These are phyloP conservation scores for Phalacrocorax pelagicus DNA, from an alignment of 2,113 vertebrate species.

Conservation along the genomic window DNA sequence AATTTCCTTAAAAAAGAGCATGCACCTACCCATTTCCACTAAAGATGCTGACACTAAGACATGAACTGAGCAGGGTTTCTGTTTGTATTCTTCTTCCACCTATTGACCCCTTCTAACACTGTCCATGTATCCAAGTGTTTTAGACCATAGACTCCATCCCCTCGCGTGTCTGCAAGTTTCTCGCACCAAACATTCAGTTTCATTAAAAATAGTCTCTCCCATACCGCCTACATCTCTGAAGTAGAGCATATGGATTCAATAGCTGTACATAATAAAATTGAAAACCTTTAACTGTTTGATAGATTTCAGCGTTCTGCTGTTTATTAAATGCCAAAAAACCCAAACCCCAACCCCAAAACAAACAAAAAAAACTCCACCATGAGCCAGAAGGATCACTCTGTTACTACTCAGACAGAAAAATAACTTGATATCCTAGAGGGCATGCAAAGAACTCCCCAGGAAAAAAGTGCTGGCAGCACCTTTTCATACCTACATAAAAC, in stretches of 20 bases:
- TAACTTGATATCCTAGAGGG: neutral
- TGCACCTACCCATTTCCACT: neutral
- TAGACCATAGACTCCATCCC: neutral
- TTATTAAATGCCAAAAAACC: neutral
- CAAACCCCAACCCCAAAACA: neutral
- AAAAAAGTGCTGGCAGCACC: neutral
- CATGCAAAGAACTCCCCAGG: neutral
- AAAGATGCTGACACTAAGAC: neutral
- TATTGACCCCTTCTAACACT: neutral
- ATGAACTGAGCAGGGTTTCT: neutral
- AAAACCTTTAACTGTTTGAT: neutral
- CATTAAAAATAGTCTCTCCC: neutral
- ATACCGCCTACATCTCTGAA: neutral
- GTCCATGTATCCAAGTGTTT: neutral
- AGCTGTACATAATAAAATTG: neutral
- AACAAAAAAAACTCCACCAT: neutral
- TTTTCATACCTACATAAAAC: neutral
- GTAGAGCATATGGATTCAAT: neutral
- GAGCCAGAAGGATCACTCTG: neutral
- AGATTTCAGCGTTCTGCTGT: neutral
- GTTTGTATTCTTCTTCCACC: neutral
- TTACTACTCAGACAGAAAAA: neutral
- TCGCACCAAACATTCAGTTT: neutral
- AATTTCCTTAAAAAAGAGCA: neutral
- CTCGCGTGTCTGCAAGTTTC: neutral